phyloP scores from a whole-genome alignment of 2,797 vertebrate species.

The Chaetophractus vellerosus region DNA sequence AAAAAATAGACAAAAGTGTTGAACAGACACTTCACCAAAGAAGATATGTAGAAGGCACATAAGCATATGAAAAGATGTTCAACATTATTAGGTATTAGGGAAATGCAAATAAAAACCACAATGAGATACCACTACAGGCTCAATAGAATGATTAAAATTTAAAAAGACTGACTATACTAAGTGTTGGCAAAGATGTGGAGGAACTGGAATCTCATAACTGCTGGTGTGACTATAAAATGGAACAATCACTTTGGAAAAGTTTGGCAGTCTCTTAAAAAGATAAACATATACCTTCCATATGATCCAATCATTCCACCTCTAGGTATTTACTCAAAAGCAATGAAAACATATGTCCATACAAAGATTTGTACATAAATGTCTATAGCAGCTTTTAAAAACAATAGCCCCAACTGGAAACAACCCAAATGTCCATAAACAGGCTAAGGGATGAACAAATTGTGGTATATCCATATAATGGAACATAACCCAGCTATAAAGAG shows the following conservation, averaged over 20 bases:
- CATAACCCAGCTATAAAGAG: neutral
- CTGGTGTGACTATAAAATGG: too few relatives aligned
- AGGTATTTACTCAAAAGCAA: neutral
- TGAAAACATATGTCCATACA: neutral
- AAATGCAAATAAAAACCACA: neutral
- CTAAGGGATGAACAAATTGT: neutral
- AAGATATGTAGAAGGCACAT: neutral
- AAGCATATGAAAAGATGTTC: neutral
- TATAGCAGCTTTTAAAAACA: neutral
- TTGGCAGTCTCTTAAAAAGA: neutral
- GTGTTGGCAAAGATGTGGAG: neutral
- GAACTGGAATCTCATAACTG: neutral
- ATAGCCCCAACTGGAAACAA: neutral
- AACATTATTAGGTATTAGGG: neutral
- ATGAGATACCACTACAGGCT: neutral
- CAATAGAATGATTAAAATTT: neutral
- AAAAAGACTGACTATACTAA: neutral
- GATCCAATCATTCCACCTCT: neutral
- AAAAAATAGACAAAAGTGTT: neutral
- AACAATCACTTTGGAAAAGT: too few relatives aligned
- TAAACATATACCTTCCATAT: neutral
- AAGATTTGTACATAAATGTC: neutral
- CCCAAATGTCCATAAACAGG: neutral
- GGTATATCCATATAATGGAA: neutral
- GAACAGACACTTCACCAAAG: neutral